Percentiles rank a stretch among this genome's conserved stretches.
These are phyloP conservation scores for Thinocorus orbignyianus DNA, from an alignment of 2,113 vertebrate species.

Conservation along the genomic window DNA sequence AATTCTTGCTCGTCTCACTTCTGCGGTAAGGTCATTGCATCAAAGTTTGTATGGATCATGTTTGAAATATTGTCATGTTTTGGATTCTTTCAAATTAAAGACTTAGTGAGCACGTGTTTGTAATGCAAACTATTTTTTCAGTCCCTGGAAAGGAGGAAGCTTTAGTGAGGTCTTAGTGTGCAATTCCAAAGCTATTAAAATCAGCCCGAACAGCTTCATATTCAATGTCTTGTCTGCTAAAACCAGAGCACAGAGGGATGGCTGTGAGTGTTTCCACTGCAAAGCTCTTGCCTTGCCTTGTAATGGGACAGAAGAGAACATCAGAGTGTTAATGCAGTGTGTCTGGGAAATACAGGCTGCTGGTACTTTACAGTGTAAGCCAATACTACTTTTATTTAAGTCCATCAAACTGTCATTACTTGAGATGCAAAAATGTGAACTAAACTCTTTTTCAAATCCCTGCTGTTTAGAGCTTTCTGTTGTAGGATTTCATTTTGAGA, in stretches of 20 bases:
- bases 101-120: not conserved
- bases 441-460: not conserved
- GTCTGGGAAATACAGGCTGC: not conserved
- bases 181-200: not conserved
- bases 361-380: not conserved
- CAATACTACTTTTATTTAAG: not conserved
- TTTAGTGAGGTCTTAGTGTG: not conserved
- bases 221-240: not conserved
- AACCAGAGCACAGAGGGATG: not conserved
- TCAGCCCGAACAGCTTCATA: not conserved
- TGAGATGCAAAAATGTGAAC: not conserved
- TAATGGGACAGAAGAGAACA: not conserved
- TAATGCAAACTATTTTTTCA: not conserved
- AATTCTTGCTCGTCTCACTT: conserved; percentile 92
- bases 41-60: conserved; percentile 1
- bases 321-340: not conserved
- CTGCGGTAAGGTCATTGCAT: conserved; percentile 80
- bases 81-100: conserved; percentile 23
- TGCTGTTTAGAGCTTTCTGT: not conserved
- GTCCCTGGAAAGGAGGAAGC: not conserved
- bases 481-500: not conserved
- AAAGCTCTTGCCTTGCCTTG: not conserved
- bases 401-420: not conserved
- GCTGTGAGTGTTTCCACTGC: not conserved
- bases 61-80: conserved; percentile 23